Percentiles rank a stretch among this genome's conserved stretches.
Evolutionary conservation across 2,113 vertebrate species (phyloP).

Genomic region (Phaethon lepturus): DNA sequence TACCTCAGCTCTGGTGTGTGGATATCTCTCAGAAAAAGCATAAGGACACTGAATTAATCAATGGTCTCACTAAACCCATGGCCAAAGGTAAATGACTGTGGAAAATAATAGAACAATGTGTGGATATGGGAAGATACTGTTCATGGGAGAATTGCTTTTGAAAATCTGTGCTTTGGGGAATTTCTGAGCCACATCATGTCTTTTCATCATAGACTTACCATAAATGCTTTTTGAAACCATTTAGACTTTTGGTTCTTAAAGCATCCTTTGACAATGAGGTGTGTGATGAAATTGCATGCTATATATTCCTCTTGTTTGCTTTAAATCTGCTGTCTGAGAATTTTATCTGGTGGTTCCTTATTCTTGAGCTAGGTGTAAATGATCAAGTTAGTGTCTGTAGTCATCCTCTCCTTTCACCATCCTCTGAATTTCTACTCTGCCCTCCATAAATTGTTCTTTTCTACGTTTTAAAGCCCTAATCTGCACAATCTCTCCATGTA

Average conservation of each 20-base stretch:
- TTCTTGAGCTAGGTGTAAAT: background rate
- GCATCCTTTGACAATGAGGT: background rate
- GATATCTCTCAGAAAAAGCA: background rate
- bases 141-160: background rate
- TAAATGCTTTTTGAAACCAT: background rate
- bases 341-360: background rate
- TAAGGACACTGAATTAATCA: background rate
- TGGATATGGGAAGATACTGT: background rate
- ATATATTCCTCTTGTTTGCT: background rate
- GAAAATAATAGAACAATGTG: background rate
- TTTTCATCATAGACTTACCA: background rate
- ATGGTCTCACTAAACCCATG: fast-evolving
- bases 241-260: background rate
- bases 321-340: background rate
- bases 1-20: background rate
- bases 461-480: background rate
- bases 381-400: background rate
- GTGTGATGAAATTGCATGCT: background rate
- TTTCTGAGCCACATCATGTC: background rate
- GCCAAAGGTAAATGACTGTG: background rate
- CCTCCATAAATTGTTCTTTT: background rate
- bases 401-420: background rate
- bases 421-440: background rate
- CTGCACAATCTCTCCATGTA: background rate
- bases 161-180: background rate